Base-by-base conservation (phyloP, 2,888 invertebrate species). In the Ferrisia virgata region DNA sequence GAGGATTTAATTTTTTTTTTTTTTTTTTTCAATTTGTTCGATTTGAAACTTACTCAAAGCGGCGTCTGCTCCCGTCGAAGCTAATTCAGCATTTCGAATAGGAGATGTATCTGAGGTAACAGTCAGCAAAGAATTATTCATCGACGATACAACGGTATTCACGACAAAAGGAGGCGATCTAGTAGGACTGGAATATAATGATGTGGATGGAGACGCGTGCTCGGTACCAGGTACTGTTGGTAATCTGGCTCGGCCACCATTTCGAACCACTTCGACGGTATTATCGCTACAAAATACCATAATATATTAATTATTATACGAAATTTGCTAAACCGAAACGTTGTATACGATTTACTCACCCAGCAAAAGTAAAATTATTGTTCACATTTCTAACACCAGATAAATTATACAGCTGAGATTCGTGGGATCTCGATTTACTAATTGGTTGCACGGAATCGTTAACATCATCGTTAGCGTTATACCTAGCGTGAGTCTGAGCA, bases 381-480 rank as follows among this genome's bases (percentile, higher is more conserved):
- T 76, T 53, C 31, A 43, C 40, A 18, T 69, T 69, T 69, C 36
- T 69, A 72, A 36, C 64, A 47, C 79, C 47, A 25, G 86, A 86
- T 90, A 87, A 92, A 88, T 92, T 91, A 82, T 92, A 93, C 85
- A 96, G 91, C 89, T 96, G 96, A 15, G 95, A 96, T 90, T 97
- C 97, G 89, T 97, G 96, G 69, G 96, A 96, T 88, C 95, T 94
- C 86, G 96, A 96, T 90, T 96, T 96, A 85, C 94, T 95, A 86
- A 97, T 91, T 13, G 95, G 93, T 87, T 89, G 92, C 81, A 89
- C 89, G 2, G 79, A n/a, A 11, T 79, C 78, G 53, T 58, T 79
- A 91, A 90, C 86, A 90, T 88, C 84, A 87, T 88, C 78, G 86
- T 86, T 4, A 87, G 84, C 79, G 88, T 87, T 85, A 88, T 88